phyloP scores from a whole-genome alignment of 2,797 vertebrate genomes.

The Macropus fuliginosus region DNA sequence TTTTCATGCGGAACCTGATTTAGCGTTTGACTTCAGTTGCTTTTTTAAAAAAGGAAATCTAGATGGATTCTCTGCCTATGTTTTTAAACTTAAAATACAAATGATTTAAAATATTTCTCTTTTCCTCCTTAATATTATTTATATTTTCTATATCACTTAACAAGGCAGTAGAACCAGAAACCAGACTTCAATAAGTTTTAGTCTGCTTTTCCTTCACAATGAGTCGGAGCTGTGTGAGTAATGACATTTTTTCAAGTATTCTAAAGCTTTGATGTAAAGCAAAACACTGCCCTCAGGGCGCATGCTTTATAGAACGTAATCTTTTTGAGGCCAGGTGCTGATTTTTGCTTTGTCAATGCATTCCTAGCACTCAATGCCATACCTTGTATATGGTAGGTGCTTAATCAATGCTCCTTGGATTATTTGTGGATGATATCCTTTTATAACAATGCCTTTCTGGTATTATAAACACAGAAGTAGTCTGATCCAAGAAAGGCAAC shows the following conservation, averaged over 20 bases:
- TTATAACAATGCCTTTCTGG: background rate
- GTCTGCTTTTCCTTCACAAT: slow-evolving; percentile 28
- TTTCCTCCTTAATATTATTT: background rate
- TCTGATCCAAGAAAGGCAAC: background rate
- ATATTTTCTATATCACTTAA: slow-evolving; percentile 6
- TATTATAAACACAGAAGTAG: background rate
- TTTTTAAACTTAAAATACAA: slow-evolving; percentile 7
- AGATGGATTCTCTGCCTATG: background rate
- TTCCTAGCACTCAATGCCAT: background rate
- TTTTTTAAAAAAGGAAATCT: slow-evolving; percentile 2
- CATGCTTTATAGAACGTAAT: background rate
- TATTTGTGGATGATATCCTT: background rate
- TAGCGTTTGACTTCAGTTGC: slow-evolving; percentile 6
- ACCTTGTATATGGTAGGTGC: background rate
- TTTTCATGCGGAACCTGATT: background rate
- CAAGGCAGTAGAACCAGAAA: slow-evolving; percentile 40
- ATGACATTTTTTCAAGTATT: slow-evolving; percentile 24
- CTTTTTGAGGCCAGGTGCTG: background rate
- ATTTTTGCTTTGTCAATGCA: background rate
- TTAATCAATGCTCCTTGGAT: background rate
- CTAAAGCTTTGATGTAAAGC: background rate
- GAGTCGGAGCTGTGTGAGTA: background rate
- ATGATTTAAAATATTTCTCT: background rate
- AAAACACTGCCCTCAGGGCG: background rate
- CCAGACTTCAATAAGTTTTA: background rate